Evolutionary conservation across 2,888 invertebrate genomes (phyloP).

Genomic region (Stenichneumon culpator): DNA sequence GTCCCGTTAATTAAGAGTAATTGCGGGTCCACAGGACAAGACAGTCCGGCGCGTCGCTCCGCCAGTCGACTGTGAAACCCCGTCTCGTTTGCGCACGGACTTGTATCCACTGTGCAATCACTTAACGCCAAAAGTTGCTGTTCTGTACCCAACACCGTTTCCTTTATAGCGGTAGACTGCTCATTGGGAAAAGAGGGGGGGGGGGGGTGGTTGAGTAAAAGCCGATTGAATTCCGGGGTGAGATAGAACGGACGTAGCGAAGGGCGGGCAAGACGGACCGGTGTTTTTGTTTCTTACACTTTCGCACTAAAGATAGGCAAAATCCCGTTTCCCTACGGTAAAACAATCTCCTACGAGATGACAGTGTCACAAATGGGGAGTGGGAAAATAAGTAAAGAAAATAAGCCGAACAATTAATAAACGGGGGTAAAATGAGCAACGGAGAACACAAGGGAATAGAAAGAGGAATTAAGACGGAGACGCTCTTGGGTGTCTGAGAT

Average conservation of each 20-base stretch:
- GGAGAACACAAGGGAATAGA: constrained; percentile 33
- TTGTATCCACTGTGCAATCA: constrained; percentile 62
- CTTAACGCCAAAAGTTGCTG: constrained; percentile 63
- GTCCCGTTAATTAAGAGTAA: constrained; percentile 76
- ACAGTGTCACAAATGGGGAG: constrained; percentile 15
- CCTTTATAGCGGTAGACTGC: constrained; percentile 4
- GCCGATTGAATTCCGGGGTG: constrained; percentile 39
- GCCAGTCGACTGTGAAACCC: constrained; percentile 25
- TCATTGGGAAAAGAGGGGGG: background rate
- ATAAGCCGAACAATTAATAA: constrained; percentile 14
- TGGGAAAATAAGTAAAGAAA: constrained; percentile 11
- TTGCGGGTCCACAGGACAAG: constrained; percentile 68
- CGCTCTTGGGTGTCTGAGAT: constrained; percentile 42
- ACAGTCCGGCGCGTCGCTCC: constrained; percentile 33
- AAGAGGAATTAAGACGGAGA: constrained; percentile 42
- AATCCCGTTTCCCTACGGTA: background rate
- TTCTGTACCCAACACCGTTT: background rate
- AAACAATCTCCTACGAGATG: background rate
- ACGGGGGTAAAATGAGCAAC: constrained; percentile 19
- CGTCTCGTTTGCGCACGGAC: constrained; percentile 3
- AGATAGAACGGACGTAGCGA: background rate
- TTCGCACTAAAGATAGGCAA: background rate
- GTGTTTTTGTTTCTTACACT: no score
- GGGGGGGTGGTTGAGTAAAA: background rate
- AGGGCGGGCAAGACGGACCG: no score